Conservation (phyloP, 2,113 vertebrate genomes). For the Hyla sarda region DNA sequence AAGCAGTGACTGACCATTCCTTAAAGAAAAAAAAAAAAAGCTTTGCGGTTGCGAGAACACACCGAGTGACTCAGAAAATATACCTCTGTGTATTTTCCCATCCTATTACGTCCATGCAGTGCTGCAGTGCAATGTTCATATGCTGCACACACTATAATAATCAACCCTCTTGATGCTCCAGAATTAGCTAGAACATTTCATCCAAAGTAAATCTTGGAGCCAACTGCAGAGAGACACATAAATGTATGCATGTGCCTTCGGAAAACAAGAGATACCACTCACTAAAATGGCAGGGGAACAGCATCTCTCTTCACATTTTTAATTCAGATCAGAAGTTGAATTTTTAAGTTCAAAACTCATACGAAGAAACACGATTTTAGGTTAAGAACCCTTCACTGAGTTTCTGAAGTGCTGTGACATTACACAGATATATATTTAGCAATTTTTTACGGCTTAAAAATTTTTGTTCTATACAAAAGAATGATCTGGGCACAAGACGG, state of each 20-base stretch:
- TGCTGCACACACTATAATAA: slow-evolving; percentile 40
- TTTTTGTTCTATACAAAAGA: not conserved
- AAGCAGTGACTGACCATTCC: not conserved
- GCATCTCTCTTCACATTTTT: slow-evolving; percentile 57
- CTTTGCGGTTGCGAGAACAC: slow-evolving; percentile 13
- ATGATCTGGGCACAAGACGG: not conserved
- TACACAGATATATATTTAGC: slow-evolving; percentile 39
- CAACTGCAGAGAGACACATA: slow-evolving; percentile 47
- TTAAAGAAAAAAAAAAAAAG: not conserved
- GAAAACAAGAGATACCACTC: slow-evolving; percentile 59
- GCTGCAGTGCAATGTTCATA: slow-evolving; percentile 31
- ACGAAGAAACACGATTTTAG: slow-evolving; percentile 54
- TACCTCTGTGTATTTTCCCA: slow-evolving; percentile 37
- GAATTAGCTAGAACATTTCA: slow-evolving; percentile 57
- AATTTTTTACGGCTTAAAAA: slow-evolving; percentile 5
- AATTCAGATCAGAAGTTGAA: slow-evolving; percentile 54
- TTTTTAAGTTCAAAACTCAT: slow-evolving; percentile 55
- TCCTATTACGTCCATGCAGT: slow-evolving; percentile 43
- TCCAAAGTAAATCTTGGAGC: slow-evolving; percentile 56
- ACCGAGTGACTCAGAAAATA: slow-evolving; percentile 30
- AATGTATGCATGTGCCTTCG: slow-evolving; percentile 57
- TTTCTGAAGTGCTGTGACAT: slow-evolving; percentile 47
- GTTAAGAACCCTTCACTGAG: slow-evolving; percentile 57
- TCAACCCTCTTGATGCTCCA: slow-evolving; percentile 55
- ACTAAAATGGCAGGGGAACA: slow-evolving; percentile 55